phyloP scores from a whole-genome alignment of 2,888 invertebrate species.

The Metalampra italica region DNA sequence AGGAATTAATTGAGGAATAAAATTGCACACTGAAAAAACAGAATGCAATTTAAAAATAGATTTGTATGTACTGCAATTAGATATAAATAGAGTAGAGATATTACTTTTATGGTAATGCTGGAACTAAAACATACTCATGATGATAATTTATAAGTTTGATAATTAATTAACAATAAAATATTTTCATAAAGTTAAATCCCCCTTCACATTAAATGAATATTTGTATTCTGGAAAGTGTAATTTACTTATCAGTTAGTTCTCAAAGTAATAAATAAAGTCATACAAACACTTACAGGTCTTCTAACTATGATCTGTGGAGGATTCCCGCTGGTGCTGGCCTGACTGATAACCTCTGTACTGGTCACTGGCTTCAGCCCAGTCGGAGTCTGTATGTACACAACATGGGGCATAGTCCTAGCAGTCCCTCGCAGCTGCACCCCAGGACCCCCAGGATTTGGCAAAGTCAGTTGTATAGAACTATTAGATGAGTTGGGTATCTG shows the following conservation, averaged over 20 bases:
- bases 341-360: conserved; percentile 67
- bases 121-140: no score
- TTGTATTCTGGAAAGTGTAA: no score
- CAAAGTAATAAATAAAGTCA: neutral
- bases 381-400: conserved; percentile 80
- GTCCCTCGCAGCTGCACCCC: conserved; percentile 51
- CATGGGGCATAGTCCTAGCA: conserved; percentile 68
- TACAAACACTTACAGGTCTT: conserved; percentile 63
- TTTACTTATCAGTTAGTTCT: neutral
- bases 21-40: no score
- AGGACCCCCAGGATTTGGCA: conserved; percentile 34
- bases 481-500: conserved; percentile 62
- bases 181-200: no score
- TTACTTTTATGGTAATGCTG: no score
- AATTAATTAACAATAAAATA: no score
- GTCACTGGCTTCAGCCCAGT: conserved; percentile 69
- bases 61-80: no score
- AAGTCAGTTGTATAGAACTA: conserved; percentile 56
- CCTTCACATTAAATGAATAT: no score
- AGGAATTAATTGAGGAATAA: no score
- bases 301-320: conserved; percentile 74
- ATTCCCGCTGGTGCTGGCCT: conserved; percentile 70
- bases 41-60: no score
- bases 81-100: no score
- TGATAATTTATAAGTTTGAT: no score